Evolutionary conservation across 1,140 invertebrate species (phyloP).

Genomic region (Drosophila repletoides): DNA sequence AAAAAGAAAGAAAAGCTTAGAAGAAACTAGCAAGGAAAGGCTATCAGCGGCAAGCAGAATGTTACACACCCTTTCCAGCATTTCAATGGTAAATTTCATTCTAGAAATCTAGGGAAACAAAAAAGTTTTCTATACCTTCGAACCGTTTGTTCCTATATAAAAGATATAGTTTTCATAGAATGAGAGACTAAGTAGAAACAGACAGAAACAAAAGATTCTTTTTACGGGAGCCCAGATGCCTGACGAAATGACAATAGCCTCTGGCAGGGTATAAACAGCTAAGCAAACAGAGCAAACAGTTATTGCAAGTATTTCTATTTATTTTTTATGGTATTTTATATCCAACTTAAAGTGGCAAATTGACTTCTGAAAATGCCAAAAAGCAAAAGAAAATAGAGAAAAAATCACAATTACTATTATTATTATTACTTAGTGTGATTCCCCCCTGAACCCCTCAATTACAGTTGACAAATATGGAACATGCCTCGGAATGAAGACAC

Average conservation of each 20-base stretch:
- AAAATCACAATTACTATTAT: constrained; percentile 55
- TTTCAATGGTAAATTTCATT: too few relatives aligned
- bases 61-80: background rate
- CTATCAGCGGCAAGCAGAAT: too few relatives aligned
- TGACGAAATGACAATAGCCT: too few relatives aligned
- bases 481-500: constrained; percentile 16
- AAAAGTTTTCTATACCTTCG: too few relatives aligned
- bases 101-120: too few relatives aligned
- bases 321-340: constrained; percentile 9
- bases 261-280: constrained; percentile 2
- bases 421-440: constrained; percentile 19
- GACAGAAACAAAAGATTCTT: too few relatives aligned
- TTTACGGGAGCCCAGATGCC: too few relatives aligned
- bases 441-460: background rate
- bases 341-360: constrained; percentile 57
- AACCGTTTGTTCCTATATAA: background rate
- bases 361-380: constrained; percentile 45
- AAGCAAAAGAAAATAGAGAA: constrained; percentile 2
- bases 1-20: background rate
- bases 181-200: too few relatives aligned
- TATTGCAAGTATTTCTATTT: constrained; percentile 18
- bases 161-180: too few relatives aligned
- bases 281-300: constrained; percentile 11
- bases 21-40: too few relatives aligned
- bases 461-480: constrained; percentile 54